phyloP scores from a whole-genome alignment of 1,140 invertebrate species.

The Saxidomus purpurata region DNA sequence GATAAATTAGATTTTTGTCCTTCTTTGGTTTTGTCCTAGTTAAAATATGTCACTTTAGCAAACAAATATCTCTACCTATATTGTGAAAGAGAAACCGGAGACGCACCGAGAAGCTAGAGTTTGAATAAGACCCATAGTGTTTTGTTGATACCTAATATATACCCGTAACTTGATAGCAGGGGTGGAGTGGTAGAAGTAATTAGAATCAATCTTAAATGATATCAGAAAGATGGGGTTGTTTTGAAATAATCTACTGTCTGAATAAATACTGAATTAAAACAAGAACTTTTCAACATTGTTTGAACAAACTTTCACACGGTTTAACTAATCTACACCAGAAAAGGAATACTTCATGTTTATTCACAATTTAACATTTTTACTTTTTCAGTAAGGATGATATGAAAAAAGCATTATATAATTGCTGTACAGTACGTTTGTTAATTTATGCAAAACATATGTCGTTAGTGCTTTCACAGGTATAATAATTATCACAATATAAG shows the following conservation, averaged over 20 bases:
- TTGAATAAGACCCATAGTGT: slow-evolving; percentile 31
- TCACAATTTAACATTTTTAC: not conserved
- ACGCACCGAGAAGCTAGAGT: not conserved
- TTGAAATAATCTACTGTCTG: not conserved
- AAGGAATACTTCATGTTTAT: not conserved
- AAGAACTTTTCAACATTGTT: slow-evolving; percentile 5
- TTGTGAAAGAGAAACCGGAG: not conserved
- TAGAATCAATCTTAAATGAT: slow-evolving; percentile 31
- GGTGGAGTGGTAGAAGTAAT: slow-evolving; percentile 16
- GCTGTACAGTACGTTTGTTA: not conserved
- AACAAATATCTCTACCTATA: slow-evolving; percentile 13
- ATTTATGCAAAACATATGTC: not conserved
- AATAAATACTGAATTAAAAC: slow-evolving; percentile 27
- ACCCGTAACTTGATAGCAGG: not conserved
- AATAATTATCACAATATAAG: not conserved
- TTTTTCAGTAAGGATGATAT: too few species aligned
- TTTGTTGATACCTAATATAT: slow-evolving; percentile 20
- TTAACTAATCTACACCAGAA: not conserved
- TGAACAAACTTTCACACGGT: slow-evolving; percentile 29
- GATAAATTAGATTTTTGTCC: not conserved
- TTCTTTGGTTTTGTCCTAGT: not conserved
- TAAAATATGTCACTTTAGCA: slow-evolving; percentile 8
- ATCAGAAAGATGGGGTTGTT: slow-evolving; percentile 37
- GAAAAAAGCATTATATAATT: not conserved
- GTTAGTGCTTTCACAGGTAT: not conserved